Percentiles rank a stretch among this genome's conserved stretches.
Evolutionary conservation across 2,113 vertebrate species (phyloP).

Genomic region (Micromys minutus): DNA sequence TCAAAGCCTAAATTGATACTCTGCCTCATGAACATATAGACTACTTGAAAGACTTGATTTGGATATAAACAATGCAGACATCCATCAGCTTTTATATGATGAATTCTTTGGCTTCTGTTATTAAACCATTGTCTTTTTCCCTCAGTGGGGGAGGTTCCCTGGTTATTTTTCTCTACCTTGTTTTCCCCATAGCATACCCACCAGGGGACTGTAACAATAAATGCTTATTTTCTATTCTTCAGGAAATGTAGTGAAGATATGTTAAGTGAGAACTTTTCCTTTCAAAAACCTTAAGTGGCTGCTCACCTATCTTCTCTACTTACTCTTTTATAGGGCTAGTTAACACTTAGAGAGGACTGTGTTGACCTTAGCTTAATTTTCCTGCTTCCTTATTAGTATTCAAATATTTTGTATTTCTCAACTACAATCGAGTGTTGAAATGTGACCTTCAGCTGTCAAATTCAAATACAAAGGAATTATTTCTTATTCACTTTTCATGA

Average conservation of each 20-base stretch:
- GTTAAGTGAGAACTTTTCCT: not conserved
- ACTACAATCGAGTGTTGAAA: conserved; percentile 29
- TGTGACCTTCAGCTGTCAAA: not conserved
- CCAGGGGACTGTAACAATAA: not conserved
- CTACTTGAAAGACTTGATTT: not conserved
- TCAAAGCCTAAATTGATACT: not conserved
- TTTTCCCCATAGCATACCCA: not conserved
- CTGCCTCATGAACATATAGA: not conserved
- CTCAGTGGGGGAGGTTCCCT: not conserved
- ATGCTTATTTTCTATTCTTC: not conserved
- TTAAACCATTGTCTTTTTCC: not conserved
- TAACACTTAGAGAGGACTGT: not conserved
- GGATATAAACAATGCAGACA: not conserved
- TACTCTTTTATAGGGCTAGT: not conserved
- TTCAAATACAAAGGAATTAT: not conserved
- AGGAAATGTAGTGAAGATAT: not conserved
- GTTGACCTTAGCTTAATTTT: conserved; percentile 45
- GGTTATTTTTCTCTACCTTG: not conserved
- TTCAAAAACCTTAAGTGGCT: not conserved
- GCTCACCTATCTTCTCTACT: not conserved
- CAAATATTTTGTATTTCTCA: not conserved
- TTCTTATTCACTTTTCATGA: not conserved
- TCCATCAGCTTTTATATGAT: not conserved
- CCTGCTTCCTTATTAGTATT: conserved; percentile 18
- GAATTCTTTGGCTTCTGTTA: not conserved